Evolutionary conservation across 1,140 invertebrate species (phyloP).

Genomic region (Drusus annulatus): DNA sequence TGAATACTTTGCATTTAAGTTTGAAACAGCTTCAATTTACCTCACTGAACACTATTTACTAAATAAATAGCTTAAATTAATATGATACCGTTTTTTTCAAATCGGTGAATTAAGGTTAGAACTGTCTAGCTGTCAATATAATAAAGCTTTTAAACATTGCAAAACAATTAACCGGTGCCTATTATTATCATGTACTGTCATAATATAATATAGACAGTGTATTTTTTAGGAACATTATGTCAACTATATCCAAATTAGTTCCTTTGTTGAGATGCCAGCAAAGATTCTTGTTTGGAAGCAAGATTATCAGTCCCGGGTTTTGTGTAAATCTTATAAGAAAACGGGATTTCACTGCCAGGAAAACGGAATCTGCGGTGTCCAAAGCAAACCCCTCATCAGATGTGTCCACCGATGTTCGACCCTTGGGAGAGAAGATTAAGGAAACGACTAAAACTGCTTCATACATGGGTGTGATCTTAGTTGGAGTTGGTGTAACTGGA

Average conservation of each 20-base stretch:
- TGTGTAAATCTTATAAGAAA: conserved; percentile 1
- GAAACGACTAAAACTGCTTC: conserved; percentile 89
- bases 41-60: no score
- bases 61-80: no score
- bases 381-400: conserved; percentile 64
- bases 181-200: background rate
- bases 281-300: conserved; percentile 9
- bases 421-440: conserved; percentile 83
- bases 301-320: conserved; percentile 3
- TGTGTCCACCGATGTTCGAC: conserved; percentile 75
- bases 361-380: conserved; percentile 62
- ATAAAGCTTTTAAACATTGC: no score
- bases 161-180: no score
- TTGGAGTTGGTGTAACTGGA: conserved; percentile 83
- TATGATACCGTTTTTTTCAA: no score
- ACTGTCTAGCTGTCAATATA: no score
- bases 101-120: no score
- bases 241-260: conserved; percentile 65
- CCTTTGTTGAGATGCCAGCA: conserved; percentile 51
- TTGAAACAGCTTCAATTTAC: no score
- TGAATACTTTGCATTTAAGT: no score
- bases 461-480: conserved; percentile 85
- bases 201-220: background rate
- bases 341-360: conserved; percentile 62
- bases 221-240: conserved; percentile 60